Base-by-base conservation (phyloP, 2,888 invertebrate genomes). In the Polymixis flavicincta region DNA sequence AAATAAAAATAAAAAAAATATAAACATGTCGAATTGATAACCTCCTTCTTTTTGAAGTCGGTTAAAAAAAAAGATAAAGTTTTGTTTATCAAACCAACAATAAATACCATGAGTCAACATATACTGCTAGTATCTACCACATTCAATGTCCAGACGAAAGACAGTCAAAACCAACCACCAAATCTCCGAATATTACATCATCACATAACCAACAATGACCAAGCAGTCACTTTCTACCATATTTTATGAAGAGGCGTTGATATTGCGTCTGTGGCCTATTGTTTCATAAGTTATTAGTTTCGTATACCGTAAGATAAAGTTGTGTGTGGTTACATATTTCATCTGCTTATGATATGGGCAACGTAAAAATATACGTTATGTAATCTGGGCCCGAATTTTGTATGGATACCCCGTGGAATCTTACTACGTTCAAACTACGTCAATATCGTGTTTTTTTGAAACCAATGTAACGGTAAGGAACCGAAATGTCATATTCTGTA, bases 171-270 rank as follows among this genome's bases (percentile, higher is more conserved):
- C 2, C 19, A 19, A 71, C 19, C 37, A 71, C 14, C 19, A 3
- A 55, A 71, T 55, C 72, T n/a, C 28, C n/a, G 32, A 37, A 59
- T 59, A 67, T 84, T 80, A 72, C 76, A 52, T 59, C 76, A 52
- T 59, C 67, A 82, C 45, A 22, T 63, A 61, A 63, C 61, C 69
- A 65, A 74, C 74, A 74, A 71, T 79, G 72, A 73, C 63, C 74
- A 19, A 69, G 37, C n/a, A 74, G 45, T 71, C 85, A 87, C 85
- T 86, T 86, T 87, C 85, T 71, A 78, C 37, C 50, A 85, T 85
- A 85, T 72, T 77, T 85, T 71, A 85, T 52, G 72, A 74, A 77
- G 75, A 87, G 85, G 85, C 85, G 85, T 87, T 87, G 74, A 78
- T 87, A 80, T 80, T 75, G 66, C 76, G 69, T 48, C 52, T 48